phyloP scores from a whole-genome alignment of 2,797 vertebrate species.

The Danio aesculapii region DNA sequence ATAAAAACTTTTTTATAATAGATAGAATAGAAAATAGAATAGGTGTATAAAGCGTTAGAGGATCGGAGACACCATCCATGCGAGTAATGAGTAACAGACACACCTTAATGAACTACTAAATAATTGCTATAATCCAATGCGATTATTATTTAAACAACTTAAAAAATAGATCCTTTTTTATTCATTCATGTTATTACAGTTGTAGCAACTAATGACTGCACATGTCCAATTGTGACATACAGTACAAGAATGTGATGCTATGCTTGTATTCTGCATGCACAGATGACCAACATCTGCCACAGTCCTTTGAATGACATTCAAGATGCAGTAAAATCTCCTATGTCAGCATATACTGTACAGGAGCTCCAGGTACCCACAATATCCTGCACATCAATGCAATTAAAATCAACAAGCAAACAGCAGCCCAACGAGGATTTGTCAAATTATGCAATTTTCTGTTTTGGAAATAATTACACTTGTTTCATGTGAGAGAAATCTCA shows the following conservation, averaged over 20 bases:
- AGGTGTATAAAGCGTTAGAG: too few species aligned
- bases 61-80: too few species aligned
- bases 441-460: neutral
- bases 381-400: neutral
- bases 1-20: too few species aligned
- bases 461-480: neutral
- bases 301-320: slow-evolving; percentile 19
- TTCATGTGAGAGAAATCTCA: neutral
- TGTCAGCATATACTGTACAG: neutral
- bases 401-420: neutral
- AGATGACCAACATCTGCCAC: neutral
- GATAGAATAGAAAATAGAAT: too few species aligned
- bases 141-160: too few species aligned
- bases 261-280: neutral
- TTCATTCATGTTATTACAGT: neutral
- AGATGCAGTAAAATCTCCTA: neutral
- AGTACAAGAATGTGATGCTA: neutral
- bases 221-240: neutral
- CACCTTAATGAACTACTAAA: neutral
- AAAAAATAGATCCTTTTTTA: too few species aligned
- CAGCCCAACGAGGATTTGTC: neutral
- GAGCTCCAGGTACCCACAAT: neutral
- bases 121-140: neutral
- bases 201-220: neutral
- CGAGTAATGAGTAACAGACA: too few species aligned